Conservation (phyloP, 2,113 vertebrate genomes). For the Percina caprodes region DNA sequence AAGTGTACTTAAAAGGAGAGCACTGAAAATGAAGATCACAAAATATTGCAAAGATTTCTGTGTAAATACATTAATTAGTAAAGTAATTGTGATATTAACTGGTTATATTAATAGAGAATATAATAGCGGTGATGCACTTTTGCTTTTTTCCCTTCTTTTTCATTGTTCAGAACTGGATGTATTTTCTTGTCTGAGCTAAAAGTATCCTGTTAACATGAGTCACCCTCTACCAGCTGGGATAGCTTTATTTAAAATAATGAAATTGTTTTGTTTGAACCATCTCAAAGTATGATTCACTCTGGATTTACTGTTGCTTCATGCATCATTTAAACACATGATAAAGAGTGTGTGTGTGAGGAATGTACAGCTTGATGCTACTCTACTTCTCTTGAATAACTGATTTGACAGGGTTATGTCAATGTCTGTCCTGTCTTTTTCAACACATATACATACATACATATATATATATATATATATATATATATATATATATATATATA, state of each 20-base stretch:
- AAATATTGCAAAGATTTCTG: conserved; percentile 62
- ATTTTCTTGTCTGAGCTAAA: not conserved
- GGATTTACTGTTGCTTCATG: not conserved
- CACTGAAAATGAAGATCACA: conserved; percentile 53
- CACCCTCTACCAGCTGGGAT: not conserved
- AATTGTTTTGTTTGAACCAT: not conserved
- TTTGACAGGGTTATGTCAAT: conserved; percentile 19
- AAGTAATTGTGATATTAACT: conserved; percentile 56
- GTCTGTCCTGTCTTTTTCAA: conserved; percentile 7
- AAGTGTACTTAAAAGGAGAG: conserved; percentile 84
- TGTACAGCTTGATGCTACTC: not conserved
- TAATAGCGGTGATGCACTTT: conserved; percentile 58
- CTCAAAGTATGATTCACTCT: not conserved
- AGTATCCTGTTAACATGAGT: not conserved
- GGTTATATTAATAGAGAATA: conserved; percentile 43
- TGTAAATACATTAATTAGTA: conserved; percentile 69
- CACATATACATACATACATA: not conserved
- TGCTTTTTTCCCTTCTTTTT: not conserved
- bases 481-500: too few relatives aligned
- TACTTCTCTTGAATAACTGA: conserved; percentile 2
- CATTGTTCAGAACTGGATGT: conserved; percentile 9
- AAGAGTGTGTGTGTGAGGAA: conserved; percentile 6
- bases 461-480: too few relatives aligned
- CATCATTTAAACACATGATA: not conserved
- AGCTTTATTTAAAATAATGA: conserved; percentile 12